Conservation (phyloP, 2,888 invertebrate species). For the Lycia hirtaria region DNA sequence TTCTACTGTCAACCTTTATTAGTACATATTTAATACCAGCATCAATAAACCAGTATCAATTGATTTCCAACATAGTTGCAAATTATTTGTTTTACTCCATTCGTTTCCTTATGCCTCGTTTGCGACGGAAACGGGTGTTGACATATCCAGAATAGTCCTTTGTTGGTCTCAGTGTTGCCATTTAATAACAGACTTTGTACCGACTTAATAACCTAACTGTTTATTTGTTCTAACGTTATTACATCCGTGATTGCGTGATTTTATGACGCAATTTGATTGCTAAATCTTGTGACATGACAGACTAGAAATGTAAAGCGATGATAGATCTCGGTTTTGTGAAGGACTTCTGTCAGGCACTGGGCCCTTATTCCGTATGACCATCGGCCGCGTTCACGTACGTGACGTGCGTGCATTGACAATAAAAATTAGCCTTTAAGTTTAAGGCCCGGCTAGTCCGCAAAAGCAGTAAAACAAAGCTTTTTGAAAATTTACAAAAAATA, state of each 20-base stretch:
- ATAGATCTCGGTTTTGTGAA: too few species aligned
- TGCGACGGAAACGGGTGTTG: conserved; percentile 68
- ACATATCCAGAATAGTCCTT: conserved; percentile 76
- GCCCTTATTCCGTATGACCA: too few species aligned
- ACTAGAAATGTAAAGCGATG: neutral
- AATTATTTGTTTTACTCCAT: conserved; percentile 66
- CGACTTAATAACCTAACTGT: conserved; percentile 29
- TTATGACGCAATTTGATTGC: conserved; percentile 13
- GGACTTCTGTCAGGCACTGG: too few species aligned
- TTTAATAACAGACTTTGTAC: conserved; percentile 44
- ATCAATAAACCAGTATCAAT: conserved; percentile 26
- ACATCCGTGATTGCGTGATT: conserved; percentile 22
- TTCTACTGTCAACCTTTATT: neutral
- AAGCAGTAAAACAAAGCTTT: too few species aligned
- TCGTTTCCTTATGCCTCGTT: conserved; percentile 68
- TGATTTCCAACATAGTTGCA: conserved; percentile 60
- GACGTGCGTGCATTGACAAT: too few species aligned
- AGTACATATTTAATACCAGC: neutral
- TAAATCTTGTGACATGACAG: neutral
- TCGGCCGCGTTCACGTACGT: too few species aligned
- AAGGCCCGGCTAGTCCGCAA: too few species aligned
- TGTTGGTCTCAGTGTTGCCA: conserved; percentile 60
- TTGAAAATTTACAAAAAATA: too few species aligned
- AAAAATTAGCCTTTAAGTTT: too few species aligned
- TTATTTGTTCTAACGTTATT: conserved; percentile 28